Evolutionary conservation across 2,888 invertebrate genomes (phyloP).

Genomic region (Orthosia gothica): DNA sequence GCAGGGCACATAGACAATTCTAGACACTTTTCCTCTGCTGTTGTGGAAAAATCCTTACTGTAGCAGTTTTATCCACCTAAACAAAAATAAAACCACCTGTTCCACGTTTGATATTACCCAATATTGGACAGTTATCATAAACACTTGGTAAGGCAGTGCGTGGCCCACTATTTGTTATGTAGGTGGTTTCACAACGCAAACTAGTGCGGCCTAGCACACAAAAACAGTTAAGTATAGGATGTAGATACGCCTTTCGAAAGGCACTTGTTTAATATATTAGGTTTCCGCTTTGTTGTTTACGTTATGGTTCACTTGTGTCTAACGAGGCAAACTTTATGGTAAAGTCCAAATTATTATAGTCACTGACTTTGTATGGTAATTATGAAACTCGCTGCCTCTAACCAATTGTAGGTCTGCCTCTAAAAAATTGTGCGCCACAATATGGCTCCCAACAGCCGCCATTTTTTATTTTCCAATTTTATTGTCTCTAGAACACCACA

Average conservation of each 20-base stretch:
- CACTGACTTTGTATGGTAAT: neutral
- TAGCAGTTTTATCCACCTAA: neutral
- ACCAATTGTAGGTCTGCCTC: neutral
- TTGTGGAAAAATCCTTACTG: too few relatives aligned
- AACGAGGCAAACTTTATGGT: constrained; percentile 4
- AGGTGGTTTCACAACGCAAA: constrained; percentile 55
- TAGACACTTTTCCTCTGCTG: too few relatives aligned
- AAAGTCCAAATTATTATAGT: neutral
- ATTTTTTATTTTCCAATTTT: too few relatives aligned
- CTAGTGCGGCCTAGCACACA: constrained; percentile 40
- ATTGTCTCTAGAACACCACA: too few relatives aligned
- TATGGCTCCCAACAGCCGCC: too few relatives aligned
- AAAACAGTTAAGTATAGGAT: constrained; percentile 56
- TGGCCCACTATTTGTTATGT: constrained; percentile 55
- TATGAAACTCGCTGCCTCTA: neutral
- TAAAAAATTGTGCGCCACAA: too few relatives aligned
- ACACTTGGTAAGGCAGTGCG: constrained; percentile 43
- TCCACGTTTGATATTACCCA: constrained; percentile 30
- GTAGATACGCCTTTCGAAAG: constrained; percentile 50
- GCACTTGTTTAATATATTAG: constrained; percentile 23
- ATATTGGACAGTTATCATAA: constrained; percentile 52
- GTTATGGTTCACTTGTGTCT: constrained; percentile 16
- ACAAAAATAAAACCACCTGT: constrained; percentile 9
- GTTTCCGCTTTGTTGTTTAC: constrained; percentile 37
- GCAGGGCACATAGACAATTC: too few relatives aligned